phyloP scores from a whole-genome alignment of 2,113 vertebrate species.

The Pontoporia blainvillei region DNA sequence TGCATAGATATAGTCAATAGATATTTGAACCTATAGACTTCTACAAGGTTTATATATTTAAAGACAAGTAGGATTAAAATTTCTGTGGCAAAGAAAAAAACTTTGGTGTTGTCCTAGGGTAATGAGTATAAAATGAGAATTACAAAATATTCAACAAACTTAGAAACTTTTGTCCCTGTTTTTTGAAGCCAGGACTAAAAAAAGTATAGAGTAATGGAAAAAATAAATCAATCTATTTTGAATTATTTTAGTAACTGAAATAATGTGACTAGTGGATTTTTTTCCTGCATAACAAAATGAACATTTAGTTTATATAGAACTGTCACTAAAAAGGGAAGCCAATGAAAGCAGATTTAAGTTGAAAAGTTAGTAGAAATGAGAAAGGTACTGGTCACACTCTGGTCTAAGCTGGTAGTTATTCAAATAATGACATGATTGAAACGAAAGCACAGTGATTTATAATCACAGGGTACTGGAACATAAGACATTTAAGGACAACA shows the following conservation, averaged over 20 bases:
- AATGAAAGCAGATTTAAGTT: background rate
- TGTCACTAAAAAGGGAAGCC: background rate
- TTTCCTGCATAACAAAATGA: background rate
- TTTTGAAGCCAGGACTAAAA: background rate
- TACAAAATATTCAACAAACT: background rate
- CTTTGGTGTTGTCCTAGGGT: fast-evolving
- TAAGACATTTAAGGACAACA: background rate
- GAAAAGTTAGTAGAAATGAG: background rate
- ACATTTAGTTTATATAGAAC: background rate
- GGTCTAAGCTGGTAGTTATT: background rate
- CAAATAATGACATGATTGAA: background rate
- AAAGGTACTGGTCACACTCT: background rate
- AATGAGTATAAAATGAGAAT: background rate
- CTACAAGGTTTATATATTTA: background rate
- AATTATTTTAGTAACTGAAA: background rate
- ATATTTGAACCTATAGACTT: background rate
- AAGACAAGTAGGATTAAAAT: background rate
- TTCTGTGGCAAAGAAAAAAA: background rate
- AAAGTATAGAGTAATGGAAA: background rate
- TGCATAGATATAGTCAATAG: background rate
- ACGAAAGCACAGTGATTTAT: background rate
- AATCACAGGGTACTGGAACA: background rate
- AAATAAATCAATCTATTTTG: background rate
- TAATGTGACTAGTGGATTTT: background rate
- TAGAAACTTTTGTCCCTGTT: background rate